phyloP scores from a whole-genome alignment of 2,888 invertebrate genomes.

The Pterostichus madidus region DNA sequence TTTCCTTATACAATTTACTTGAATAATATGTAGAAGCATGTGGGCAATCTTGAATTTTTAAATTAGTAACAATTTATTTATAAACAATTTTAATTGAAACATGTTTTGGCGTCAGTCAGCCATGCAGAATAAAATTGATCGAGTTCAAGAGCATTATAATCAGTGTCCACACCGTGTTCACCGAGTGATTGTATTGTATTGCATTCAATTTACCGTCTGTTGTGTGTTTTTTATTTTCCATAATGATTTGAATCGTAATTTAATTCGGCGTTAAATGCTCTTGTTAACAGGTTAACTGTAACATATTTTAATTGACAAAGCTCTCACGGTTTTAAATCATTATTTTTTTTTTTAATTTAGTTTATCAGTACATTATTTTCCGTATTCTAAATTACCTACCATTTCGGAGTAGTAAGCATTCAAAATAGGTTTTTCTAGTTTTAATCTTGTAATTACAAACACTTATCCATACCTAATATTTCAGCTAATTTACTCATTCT shows the following conservation, averaged over 20 bases:
- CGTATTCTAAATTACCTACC: constrained; percentile 2
- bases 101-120: not conserved
- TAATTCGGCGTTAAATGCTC: constrained; percentile 46
- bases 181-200: constrained; percentile 21
- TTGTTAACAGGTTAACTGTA: constrained; percentile 33
- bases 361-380: constrained; percentile 16
- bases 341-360: constrained; percentile 15
- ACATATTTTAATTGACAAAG: constrained; percentile 48
- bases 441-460: no score
- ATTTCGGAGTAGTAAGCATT: not conserved
- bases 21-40: no score
- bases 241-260: constrained; percentile 44
- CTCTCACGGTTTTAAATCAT: constrained; percentile 49
- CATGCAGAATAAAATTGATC: constrained; percentile 15
- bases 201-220: constrained; percentile 31
- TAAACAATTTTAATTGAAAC: constrained; percentile 1
- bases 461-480: no score
- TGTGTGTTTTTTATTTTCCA: constrained; percentile 38
- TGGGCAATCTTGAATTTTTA: no score
- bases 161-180: constrained; percentile 3
- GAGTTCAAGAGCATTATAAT: not conserved
- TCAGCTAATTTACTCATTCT: no score
- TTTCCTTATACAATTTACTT: no score
- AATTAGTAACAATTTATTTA: not conserved
- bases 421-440: not conserved